These are phyloP conservation scores for Aleiodes leptofemur DNA, from an alignment of 2,888 invertebrate species.

Conservation along the genomic window DNA sequence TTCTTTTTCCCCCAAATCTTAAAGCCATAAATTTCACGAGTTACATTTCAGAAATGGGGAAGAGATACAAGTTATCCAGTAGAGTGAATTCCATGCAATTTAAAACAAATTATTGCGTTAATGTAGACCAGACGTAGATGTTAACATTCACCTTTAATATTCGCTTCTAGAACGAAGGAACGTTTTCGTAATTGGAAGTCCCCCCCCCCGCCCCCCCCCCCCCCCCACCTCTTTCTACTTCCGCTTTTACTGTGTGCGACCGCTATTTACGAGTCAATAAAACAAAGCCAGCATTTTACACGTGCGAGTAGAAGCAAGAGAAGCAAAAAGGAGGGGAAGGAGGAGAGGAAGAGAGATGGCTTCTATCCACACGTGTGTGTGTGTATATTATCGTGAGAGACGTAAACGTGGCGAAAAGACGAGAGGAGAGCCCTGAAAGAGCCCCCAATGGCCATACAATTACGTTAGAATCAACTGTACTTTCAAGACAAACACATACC, in stretches of 20 bases:
- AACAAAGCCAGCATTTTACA: slow-evolving; percentile 59
- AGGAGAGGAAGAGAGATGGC: background rate
- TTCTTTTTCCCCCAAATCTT: background rate
- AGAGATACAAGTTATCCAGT: background rate
- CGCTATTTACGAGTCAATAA: slow-evolving; percentile 71
- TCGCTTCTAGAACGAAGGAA: slow-evolving; percentile 52
- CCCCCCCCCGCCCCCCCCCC: slow-evolving; percentile 2
- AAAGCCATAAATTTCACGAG: background rate
- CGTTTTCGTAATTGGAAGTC: slow-evolving; percentile 64
- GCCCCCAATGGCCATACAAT: slow-evolving; percentile 59
- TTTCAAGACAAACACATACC: slow-evolving; percentile 54
- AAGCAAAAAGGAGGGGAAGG: no score
- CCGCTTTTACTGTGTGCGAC: slow-evolving; percentile 62
- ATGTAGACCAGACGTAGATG: slow-evolving; percentile 42
- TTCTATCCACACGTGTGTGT: background rate
- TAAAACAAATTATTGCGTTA: slow-evolving; percentile 57
- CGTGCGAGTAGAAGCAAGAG: slow-evolving; percentile 48
- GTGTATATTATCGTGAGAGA: slow-evolving; percentile 10
- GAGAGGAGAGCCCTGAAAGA: background rate
- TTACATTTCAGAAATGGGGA: background rate
- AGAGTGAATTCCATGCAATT: slow-evolving; percentile 41
- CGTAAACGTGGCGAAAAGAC: slow-evolving; percentile 16
- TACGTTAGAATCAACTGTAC: slow-evolving; percentile 60
- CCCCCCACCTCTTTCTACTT: slow-evolving; percentile 60
- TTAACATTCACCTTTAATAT: slow-evolving; percentile 10